A percentile compares a stretch with the other conserved stretches of the same genome.
phyloP scores from a whole-genome alignment of 1,140 invertebrate species.

The Maconellicoccus hirsutus region DNA sequence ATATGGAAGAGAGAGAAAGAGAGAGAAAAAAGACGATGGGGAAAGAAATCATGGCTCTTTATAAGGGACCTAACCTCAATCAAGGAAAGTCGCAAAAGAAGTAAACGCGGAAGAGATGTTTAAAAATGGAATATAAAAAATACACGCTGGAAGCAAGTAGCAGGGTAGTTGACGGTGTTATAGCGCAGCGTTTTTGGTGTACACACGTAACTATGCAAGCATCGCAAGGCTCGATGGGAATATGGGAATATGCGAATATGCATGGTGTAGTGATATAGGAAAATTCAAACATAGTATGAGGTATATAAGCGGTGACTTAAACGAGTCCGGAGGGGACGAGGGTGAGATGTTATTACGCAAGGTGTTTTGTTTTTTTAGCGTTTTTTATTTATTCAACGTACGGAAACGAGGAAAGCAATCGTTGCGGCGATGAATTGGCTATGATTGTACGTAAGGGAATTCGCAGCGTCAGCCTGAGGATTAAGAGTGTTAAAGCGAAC shows the following conservation, averaged over 20 bases:
- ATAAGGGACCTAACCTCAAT: conserved; percentile 8
- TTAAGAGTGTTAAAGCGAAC: background rate
- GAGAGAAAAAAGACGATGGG: background rate
- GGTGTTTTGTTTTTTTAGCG: background rate
- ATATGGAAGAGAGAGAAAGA: too few relatives aligned
- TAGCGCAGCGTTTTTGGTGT: too few relatives aligned
- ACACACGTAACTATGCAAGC: too few relatives aligned
- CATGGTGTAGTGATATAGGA: background rate
- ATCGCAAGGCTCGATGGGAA: background rate
- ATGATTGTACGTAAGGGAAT: conserved; percentile 3
- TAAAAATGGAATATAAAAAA: background rate
- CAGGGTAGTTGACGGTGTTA: too few relatives aligned
- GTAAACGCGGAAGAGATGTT: background rate
- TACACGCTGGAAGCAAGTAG: too few relatives aligned
- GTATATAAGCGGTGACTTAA: background rate
- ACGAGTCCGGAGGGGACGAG: background rate
- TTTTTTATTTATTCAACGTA: background rate
- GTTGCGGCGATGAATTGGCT: background rate
- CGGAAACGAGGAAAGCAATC: background rate
- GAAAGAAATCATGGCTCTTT: conserved; percentile 8
- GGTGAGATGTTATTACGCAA: background rate
- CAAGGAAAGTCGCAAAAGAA: background rate
- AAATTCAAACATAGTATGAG: background rate
- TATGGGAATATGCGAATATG: background rate
- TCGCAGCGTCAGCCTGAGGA: background rate